A percentile compares a stretch with the other conserved stretches of the same genome.
phyloP scores from a whole-genome alignment of 2,113 vertebrate genomes.

The Bambusicola thoracicus region DNA sequence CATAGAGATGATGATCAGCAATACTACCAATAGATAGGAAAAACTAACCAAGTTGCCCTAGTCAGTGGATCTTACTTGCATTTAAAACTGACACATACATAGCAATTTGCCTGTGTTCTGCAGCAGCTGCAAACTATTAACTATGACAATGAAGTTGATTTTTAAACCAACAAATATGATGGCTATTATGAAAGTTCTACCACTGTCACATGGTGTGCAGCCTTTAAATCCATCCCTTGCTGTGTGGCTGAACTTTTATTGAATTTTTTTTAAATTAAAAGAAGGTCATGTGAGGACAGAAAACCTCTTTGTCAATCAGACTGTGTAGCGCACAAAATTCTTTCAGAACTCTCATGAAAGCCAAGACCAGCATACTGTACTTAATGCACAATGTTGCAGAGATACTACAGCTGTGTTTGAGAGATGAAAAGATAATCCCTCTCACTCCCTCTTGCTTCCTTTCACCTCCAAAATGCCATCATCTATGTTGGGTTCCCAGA shows the following conservation, averaged over 20 bases:
- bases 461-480: conserved; percentile 9
- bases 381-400: conserved; percentile 36
- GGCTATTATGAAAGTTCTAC: conserved; percentile 72
- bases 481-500: conserved; percentile 28
- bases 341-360: conserved; percentile 57
- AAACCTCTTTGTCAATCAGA: conserved; percentile 61
- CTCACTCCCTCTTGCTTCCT: conserved; percentile 1
- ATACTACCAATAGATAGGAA: conserved; percentile 67
- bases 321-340: conserved; percentile 33
- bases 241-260: conserved; percentile 74
- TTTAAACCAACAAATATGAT: conserved; percentile 73
- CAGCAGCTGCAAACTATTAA: conserved; percentile 75
- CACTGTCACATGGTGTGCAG: conserved; percentile 71
- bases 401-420: conserved; percentile 36
- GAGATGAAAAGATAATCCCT: conserved; percentile 24
- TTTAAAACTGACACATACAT: conserved; percentile 60
- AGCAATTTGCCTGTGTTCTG: conserved; percentile 64
- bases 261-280: conserved; percentile 50
- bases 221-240: conserved; percentile 70
- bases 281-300: conserved; percentile 67
- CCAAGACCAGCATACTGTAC: conserved; percentile 14
- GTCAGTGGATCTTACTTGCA: conserved; percentile 41
- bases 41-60: conserved; percentile 34
- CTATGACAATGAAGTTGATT: conserved; percentile 71
- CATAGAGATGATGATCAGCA: conserved; percentile 46